Percentiles rank a stretch among this genome's conserved stretches.
phyloP scores from a whole-genome alignment of 1,140 invertebrate species.

The Helicorthomorpha holstii region DNA sequence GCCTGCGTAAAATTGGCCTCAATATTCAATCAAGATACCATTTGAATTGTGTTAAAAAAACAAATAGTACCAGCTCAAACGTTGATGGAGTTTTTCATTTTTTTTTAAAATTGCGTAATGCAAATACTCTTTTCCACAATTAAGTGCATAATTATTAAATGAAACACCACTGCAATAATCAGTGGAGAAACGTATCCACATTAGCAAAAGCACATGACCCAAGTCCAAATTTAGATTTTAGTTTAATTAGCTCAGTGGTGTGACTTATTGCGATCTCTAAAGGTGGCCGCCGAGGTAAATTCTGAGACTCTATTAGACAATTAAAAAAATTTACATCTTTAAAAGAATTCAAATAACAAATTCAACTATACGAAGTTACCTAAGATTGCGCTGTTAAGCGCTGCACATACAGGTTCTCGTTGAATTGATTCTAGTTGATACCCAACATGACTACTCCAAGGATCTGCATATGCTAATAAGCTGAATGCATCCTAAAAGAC shows the following conservation, averaged over 20 bases:
- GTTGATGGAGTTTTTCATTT: too few relatives aligned
- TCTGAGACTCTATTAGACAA: conserved; percentile 55
- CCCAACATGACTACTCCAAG: conserved; percentile 87
- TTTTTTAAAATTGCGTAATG: too few relatives aligned
- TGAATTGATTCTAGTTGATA: conserved; percentile 84
- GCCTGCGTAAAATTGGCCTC: too few relatives aligned
- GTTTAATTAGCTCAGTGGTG: conserved; percentile 63
- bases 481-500: conserved; percentile 80
- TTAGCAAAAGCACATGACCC: conserved; percentile 87
- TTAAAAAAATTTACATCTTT: conserved; percentile 10
- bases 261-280: conserved; percentile 81
- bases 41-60: too few relatives aligned
- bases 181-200: conserved; percentile 13
- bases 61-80: too few relatives aligned
- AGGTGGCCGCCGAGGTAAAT: conserved; percentile 70
- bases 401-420: conserved; percentile 81
- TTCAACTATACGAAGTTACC: conserved; percentile 35
- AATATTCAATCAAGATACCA: too few relatives aligned
- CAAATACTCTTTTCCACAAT: too few relatives aligned
- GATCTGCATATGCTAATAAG: conserved; percentile 91
- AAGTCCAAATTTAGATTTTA: conserved; percentile 75
- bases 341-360: conserved; percentile 2
- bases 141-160: too few relatives aligned
- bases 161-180: too few relatives aligned
- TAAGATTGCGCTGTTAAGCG: conserved; percentile 92